Conservation (phyloP, 2,888 invertebrate species). For the Tipula lateralis region DNA sequence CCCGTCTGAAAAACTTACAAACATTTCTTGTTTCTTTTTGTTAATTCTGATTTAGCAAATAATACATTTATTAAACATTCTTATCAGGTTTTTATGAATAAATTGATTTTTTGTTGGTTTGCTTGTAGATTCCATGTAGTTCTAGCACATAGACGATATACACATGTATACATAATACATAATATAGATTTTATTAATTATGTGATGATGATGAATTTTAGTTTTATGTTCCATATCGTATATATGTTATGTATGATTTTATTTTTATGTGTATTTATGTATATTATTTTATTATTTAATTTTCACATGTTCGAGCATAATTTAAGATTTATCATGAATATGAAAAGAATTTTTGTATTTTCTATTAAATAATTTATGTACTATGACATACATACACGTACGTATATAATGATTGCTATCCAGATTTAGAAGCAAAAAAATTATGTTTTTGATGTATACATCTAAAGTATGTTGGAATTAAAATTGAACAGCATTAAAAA, state of each 20-base stretch:
- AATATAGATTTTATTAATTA: not conserved
- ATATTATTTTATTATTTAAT: not conserved
- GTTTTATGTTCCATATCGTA: not conserved
- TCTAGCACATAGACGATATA: not conserved
- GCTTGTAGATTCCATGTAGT: not conserved
- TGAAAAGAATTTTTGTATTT: not conserved
- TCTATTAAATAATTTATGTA: not conserved
- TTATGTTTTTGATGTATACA: not conserved
- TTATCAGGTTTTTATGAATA: not conserved
- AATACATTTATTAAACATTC: not conserved
- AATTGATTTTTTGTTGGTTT: not conserved
- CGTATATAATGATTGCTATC: not conserved
- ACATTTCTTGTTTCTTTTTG: not conserved
- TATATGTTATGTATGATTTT: not conserved
- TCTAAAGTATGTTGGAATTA: not conserved
- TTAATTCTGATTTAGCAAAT: not conserved
- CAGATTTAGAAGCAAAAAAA: not conserved
- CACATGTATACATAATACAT: not conserved
- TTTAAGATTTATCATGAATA: not conserved
- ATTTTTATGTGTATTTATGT: not conserved
- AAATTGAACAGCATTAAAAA: not conserved
- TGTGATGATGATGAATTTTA: not conserved
- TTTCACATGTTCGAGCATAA: not conserved
- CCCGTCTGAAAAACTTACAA: not conserved
- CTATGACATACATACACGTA: not conserved